A percentile compares a stretch with the other conserved stretches of the same genome.
These are phyloP conservation scores for Neocrepidodera transversa DNA, from an alignment of 2,888 invertebrate species.

Conservation along the genomic window DNA sequence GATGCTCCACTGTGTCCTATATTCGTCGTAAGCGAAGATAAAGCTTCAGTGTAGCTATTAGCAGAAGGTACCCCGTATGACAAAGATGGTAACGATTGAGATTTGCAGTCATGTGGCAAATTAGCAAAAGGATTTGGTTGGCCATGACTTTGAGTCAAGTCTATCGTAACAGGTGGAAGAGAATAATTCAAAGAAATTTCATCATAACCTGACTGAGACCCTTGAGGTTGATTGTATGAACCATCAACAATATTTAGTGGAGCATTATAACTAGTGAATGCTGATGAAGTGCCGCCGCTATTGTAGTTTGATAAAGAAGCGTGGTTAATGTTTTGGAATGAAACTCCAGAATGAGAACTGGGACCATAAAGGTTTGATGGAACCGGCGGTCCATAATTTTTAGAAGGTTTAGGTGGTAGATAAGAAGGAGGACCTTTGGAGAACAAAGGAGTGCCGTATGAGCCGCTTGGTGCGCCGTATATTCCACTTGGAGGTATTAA, in stretches of 20 bases:
- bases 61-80: constrained; percentile 61
- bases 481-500: constrained; percentile 68
- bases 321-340: constrained; percentile 60
- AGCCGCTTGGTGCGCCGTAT: constrained; percentile 68
- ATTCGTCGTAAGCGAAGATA: constrained; percentile 64
- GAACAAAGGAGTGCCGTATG: constrained; percentile 59
- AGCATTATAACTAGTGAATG: constrained; percentile 62
- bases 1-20: constrained; percentile 57
- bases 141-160: constrained; percentile 43
- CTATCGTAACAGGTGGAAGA: constrained; percentile 49
- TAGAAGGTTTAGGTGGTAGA: constrained; percentile 47
- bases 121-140: constrained; percentile 21
- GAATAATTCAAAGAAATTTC: constrained; percentile 48
- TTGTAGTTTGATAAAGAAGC: constrained; percentile 49
- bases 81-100: constrained; percentile 52
- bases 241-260: constrained; percentile 64
- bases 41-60: constrained; percentile 64
- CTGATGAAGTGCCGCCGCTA: constrained; percentile 52
- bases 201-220: constrained; percentile 50
- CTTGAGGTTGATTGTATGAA: constrained; percentile 61
- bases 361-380: constrained; percentile 65
- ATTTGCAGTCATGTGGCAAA: constrained; percentile 53
- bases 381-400: constrained; percentile 59
- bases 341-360: constrained; percentile 60
- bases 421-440: constrained; percentile 37